Evolutionary conservation across 2,113 vertebrate genomes (phyloP), one percentile per base, ranked within the genome.

Genomic region (Oriolus oriolus): DNA sequence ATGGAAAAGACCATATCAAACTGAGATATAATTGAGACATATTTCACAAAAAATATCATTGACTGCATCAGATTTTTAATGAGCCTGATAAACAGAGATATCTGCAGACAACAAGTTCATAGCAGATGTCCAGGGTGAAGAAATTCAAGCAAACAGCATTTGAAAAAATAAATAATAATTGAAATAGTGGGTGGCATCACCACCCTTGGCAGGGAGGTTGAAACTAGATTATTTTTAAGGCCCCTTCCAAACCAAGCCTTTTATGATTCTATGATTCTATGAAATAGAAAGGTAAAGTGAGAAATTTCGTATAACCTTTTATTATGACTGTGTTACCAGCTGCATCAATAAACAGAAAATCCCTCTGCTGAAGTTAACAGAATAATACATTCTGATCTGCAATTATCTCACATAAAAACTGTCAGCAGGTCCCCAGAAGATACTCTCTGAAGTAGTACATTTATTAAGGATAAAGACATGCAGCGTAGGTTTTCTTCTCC

Each of bases 291-390:
- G 9, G 31, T 64, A 41, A 76, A 65, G 21, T 59, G 45, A 73
- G 12, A 83, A 80, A 65, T 61, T 64, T 77, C 7, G 2, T 52
- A 53, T 39, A 85, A 76, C 37, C 53, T 56, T 85, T 57, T 80
- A 47, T 77, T 76, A 69, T 73, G 70, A 68, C 66, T 73, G 16
- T 69, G 45, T 65, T 69, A 93, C 11, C 35, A 90, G 41, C 18
- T 69, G 18, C 66, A 93, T 73, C 75, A 93, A 92, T 86, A 85
- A 96, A 89, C 31, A 93, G 69, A 82, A 93, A 91, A 92, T 80
- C 92, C 78, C 70, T 85, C 30, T 77, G 83, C 35, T 93, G 63
- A 92, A 64, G 53, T 76, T 95, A 85, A 83, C 35, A 69, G 9
- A 16, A 35, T 82, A 91, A 85, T 87, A 47, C 27, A 50, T 76